Evolutionary conservation across 1,140 invertebrate genomes (phyloP).

Genomic region (Halictus rubicundus): DNA sequence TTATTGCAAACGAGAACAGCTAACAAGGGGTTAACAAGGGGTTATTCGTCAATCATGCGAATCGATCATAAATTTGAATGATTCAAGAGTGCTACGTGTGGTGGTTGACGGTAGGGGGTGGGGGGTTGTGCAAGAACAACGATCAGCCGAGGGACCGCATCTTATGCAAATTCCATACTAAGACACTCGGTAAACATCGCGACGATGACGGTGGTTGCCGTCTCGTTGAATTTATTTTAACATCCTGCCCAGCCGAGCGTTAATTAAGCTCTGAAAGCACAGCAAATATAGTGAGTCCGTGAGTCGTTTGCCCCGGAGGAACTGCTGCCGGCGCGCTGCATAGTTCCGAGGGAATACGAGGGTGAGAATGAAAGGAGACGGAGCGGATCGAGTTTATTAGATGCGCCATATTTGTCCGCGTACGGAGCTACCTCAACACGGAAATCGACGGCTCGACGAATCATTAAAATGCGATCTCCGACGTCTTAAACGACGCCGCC

Average conservation of each 20-base stretch:
- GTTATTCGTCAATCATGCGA: background rate
- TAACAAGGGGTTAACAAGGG: background rate
- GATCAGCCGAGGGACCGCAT: background rate
- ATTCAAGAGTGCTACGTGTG: background rate
- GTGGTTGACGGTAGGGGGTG: background rate
- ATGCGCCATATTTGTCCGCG: background rate
- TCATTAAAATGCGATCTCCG: background rate
- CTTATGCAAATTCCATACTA: background rate
- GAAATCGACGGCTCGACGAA: background rate
- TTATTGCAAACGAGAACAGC: background rate
- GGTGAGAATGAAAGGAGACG: conserved; percentile 8
- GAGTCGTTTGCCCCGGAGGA: conserved; percentile 2
- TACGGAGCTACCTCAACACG: background rate
- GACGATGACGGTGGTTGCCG: conserved; percentile 8
- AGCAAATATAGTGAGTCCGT: conserved; percentile 28
- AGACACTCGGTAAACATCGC: conserved; percentile 5
- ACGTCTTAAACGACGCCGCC: too few relatives aligned
- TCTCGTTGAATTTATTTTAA: conserved; percentile 45
- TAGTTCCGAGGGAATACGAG: background rate
- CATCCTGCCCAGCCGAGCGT: conserved; percentile 24
- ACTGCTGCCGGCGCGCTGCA: background rate
- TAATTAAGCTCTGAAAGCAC: conserved; percentile 48
- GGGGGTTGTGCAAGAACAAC: background rate
- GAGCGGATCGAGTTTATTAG: conserved; percentile 19
- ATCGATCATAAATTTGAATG: conserved; percentile 6